These are phyloP conservation scores for Uromys caudimaculatus DNA, from an alignment of 2,797 vertebrate species.

Conservation along the genomic window DNA sequence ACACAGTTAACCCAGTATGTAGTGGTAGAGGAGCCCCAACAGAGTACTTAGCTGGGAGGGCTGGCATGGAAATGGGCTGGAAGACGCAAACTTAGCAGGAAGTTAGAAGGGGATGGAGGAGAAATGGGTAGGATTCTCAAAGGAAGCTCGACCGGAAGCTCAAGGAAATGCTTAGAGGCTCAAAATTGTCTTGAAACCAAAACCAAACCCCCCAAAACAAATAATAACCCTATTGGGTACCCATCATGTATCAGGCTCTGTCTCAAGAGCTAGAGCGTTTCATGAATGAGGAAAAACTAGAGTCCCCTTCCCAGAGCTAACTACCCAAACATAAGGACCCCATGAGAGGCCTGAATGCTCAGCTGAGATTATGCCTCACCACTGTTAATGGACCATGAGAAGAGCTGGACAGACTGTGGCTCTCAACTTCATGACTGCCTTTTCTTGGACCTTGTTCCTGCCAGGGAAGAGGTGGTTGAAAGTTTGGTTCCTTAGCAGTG, in stretches of 20 bases:
- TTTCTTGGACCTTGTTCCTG: background rate
- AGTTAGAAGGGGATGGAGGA: background rate
- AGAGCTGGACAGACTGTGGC: background rate
- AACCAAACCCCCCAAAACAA: background rate
- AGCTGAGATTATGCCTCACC: background rate
- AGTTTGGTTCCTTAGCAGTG: background rate
- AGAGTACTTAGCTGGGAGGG: background rate
- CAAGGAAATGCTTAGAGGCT: background rate
- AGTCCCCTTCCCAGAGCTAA: background rate
- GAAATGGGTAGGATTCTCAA: background rate
- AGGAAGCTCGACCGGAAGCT: background rate
- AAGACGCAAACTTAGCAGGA: background rate
- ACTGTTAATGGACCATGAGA: background rate
- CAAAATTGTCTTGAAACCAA: background rate
- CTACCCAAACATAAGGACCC: background rate
- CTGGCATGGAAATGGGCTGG: background rate
- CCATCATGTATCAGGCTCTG: background rate
- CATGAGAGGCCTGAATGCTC: background rate
- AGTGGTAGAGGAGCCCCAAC: no score
- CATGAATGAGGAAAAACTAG: background rate
- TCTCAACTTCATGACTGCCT: background rate
- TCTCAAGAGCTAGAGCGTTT: background rate
- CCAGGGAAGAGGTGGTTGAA: background rate
- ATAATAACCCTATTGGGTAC: background rate
- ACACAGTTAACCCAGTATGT: rapidly evolving